Evolutionary conservation across 2,797 vertebrate species (phyloP).

Genomic region (Craterocephalus amniculus): DNA sequence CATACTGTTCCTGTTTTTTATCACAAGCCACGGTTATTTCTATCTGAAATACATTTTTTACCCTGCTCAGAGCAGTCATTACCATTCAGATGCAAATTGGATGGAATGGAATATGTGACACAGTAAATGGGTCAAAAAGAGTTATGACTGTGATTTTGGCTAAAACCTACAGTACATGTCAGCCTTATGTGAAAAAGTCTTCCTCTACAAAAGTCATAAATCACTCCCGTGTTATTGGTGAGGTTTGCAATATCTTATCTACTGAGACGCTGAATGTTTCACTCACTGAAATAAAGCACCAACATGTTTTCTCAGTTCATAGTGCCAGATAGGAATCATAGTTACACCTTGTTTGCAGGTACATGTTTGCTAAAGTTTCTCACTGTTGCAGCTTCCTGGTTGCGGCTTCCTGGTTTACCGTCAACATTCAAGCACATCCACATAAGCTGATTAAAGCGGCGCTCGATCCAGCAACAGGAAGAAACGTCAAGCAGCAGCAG

Average conservation of each 20-base stretch:
- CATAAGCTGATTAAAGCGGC: neutral
- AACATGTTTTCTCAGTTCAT: no score
- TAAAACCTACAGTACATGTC: conserved; percentile 11
- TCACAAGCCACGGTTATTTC: neutral
- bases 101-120: conserved; percentile 18
- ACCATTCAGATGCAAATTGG: conserved; percentile 30
- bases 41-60: conserved; percentile 14
- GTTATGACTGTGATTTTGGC: conserved; percentile 15
- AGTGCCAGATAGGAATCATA: no score
- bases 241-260: neutral
- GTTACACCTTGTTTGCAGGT: neutral
- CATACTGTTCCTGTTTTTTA: conserved; percentile 28
- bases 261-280: neutral
- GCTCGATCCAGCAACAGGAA: neutral
- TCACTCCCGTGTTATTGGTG: neutral
- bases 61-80: conserved; percentile 18
- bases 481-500: neutral
- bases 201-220: neutral
- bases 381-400: neutral
- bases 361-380: neutral
- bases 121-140: conserved; percentile 43
- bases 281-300: neutral
- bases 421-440: neutral
- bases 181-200: neutral
- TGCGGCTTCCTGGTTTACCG: neutral